Evolutionary conservation across 2,888 invertebrate species (phyloP).

Genomic region (Acronicta psi): DNA sequence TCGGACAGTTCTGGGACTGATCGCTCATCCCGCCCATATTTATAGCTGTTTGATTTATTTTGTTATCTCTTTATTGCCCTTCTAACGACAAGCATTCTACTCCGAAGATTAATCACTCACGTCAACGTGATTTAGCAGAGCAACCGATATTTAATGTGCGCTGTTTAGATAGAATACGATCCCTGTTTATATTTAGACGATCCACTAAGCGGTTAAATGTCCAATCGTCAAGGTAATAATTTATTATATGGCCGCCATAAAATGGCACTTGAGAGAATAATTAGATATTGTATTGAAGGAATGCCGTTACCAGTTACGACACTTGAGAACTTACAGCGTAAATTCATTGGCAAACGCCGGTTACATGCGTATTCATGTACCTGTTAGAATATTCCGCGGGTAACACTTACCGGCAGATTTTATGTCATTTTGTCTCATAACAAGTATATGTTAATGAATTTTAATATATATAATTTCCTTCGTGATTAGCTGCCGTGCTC

Average conservation of each 20-base stretch:
- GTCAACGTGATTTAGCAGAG: constrained; percentile 88
- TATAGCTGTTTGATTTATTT: constrained; percentile 88
- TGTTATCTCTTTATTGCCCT: constrained; percentile 88
- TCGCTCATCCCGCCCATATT: constrained; percentile 85
- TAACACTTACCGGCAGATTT: constrained; percentile 50
- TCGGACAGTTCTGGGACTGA: constrained; percentile 83
- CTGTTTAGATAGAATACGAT: constrained; percentile 85
- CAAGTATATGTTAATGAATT: constrained; percentile 34
- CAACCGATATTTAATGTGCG: constrained; percentile 87
- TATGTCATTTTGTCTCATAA: constrained; percentile 44
- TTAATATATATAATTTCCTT: constrained; percentile 30
- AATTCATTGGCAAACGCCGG: constrained; percentile 49
- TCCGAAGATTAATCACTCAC: constrained; percentile 86
- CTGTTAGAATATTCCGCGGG: constrained; percentile 59
- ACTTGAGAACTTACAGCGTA: constrained; percentile 48
- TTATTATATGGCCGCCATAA: constrained; percentile 64
- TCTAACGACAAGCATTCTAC: constrained; percentile 88
- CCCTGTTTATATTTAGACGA: constrained; percentile 82
- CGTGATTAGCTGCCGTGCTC: constrained; percentile 36
- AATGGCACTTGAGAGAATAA: constrained; percentile 59
- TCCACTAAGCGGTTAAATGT: constrained; percentile 76
- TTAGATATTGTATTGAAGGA: constrained; percentile 63
- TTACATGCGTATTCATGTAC: constrained; percentile 58
- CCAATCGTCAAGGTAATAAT: constrained; percentile 74
- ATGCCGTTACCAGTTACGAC: constrained; percentile 53